phyloP scores from a whole-genome alignment of 1,140 invertebrate species.

The Phthorimaea operculella region DNA sequence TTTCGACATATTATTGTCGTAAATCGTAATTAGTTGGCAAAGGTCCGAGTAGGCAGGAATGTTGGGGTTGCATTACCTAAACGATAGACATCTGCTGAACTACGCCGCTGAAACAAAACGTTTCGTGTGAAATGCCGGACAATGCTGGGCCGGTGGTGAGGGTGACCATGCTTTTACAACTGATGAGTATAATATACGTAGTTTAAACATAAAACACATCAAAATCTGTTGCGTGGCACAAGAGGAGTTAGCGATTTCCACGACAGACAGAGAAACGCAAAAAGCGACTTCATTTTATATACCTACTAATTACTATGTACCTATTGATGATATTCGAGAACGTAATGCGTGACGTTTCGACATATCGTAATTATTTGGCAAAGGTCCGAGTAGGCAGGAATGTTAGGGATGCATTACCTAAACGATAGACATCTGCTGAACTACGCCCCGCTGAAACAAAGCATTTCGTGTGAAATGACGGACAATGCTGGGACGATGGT shows the following conservation, averaged over 20 bases:
- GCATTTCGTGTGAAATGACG: slow-evolving; percentile 8
- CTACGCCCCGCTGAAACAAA: not conserved
- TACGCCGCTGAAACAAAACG: slow-evolving; percentile 1
- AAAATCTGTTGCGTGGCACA: too few relatives aligned
- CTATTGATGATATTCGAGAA: too few relatives aligned
- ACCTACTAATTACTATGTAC: too few relatives aligned
- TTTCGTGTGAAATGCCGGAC: slow-evolving; percentile 8
- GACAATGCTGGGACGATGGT: not conserved
- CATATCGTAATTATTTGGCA: slow-evolving; percentile 48
- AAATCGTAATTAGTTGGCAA: slow-evolving; percentile 42
- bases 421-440: not conserved
- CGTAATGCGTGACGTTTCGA: too few relatives aligned
- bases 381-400: slow-evolving; percentile 51
- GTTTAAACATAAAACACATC: too few relatives aligned
- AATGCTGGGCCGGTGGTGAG: too few relatives aligned
- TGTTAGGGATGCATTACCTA: slow-evolving; percentile 26
- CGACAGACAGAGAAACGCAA: too few relatives aligned
- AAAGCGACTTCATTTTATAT: too few relatives aligned
- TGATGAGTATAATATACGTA: too few relatives aligned
- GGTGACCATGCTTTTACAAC: too few relatives aligned
- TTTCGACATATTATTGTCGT: too few relatives aligned
- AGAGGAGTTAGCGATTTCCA: too few relatives aligned
- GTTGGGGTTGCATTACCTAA: slow-evolving; percentile 27
- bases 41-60: slow-evolving; percentile 52
- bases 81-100: not conserved